phyloP scores from a whole-genome alignment of 2,113 vertebrate genomes.

The Hemiprocne comata region DNA sequence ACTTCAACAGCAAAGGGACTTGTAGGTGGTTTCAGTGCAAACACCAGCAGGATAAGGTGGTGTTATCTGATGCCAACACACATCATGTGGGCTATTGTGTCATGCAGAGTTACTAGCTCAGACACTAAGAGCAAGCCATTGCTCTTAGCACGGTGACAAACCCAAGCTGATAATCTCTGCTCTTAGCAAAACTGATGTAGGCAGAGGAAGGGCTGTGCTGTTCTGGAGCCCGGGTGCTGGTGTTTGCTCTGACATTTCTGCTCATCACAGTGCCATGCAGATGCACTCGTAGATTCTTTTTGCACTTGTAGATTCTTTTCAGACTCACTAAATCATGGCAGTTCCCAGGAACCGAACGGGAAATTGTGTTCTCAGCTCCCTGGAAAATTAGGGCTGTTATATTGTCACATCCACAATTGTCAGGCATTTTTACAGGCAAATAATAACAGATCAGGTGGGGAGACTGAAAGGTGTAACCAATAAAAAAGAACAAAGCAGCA shows the following conservation, averaged over 20 bases:
- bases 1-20: too few species aligned
- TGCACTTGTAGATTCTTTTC: not conserved
- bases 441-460: not conserved
- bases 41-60: not conserved
- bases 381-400: not conserved
- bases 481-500: conserved; percentile 12
- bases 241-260: not conserved
- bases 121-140: not conserved
- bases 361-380: not conserved
- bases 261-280: not conserved
- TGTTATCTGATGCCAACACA: not conserved
- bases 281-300: not conserved
- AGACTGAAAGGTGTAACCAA: conserved; percentile 1
- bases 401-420: not conserved
- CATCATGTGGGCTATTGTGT: not conserved
- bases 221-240: not conserved
- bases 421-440: not conserved
- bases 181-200: not conserved
- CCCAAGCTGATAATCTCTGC: not conserved
- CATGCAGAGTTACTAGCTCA: not conserved
- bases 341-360: not conserved
- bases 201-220: not conserved
- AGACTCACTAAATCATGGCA: not conserved
- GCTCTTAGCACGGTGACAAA: not conserved
- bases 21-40: not conserved